phyloP scores from a whole-genome alignment of 1,140 invertebrate species.

The Drosophila oshimai region DNA sequence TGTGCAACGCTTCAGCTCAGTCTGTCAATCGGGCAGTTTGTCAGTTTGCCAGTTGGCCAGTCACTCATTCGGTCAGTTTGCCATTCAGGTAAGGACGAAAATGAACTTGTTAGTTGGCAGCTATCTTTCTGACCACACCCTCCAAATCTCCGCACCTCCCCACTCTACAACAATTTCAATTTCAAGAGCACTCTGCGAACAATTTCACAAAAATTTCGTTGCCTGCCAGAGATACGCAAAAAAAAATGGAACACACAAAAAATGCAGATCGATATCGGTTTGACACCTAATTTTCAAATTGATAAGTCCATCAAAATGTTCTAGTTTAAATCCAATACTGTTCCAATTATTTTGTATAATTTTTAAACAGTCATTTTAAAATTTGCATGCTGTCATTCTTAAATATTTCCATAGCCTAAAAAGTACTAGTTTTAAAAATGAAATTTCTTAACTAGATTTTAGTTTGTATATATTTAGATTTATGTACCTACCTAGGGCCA shows the following conservation, averaged over 20 bases:
- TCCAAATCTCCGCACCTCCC: neutral
- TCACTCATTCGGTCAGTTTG: constrained; percentile 1
- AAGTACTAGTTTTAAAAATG: too few relatives aligned
- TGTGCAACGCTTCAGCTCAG: constrained; percentile 62
- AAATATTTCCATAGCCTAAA: too few relatives aligned
- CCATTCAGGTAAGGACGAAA: constrained; percentile 56
- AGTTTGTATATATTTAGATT: too few relatives aligned
- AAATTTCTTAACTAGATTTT: too few relatives aligned
- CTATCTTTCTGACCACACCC: constrained; percentile 54
- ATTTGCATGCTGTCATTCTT: too few relatives aligned
- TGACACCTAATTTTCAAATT: neutral
- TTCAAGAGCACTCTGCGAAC: constrained; percentile 71
- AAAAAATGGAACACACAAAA: constrained; percentile 9
- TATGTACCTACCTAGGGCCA: too few relatives aligned
- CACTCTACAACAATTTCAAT: constrained; percentile 67
- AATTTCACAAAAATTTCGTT: constrained; percentile 65
- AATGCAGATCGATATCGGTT: neutral
- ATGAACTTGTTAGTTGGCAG: constrained; percentile 67
- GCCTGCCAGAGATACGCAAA: constrained; percentile 37
- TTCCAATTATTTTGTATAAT: too few relatives aligned
- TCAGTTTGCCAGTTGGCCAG: constrained; percentile 32
- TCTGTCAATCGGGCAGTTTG: constrained; percentile 49
- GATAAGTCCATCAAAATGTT: neutral
- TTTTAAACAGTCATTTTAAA: too few relatives aligned
- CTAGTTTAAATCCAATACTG: too few relatives aligned